A percentile compares a stretch with the other conserved stretches of the same genome.
Conservation (phyloP, 2,113 vertebrate genomes). For the Cyrtonyx montezumae region DNA sequence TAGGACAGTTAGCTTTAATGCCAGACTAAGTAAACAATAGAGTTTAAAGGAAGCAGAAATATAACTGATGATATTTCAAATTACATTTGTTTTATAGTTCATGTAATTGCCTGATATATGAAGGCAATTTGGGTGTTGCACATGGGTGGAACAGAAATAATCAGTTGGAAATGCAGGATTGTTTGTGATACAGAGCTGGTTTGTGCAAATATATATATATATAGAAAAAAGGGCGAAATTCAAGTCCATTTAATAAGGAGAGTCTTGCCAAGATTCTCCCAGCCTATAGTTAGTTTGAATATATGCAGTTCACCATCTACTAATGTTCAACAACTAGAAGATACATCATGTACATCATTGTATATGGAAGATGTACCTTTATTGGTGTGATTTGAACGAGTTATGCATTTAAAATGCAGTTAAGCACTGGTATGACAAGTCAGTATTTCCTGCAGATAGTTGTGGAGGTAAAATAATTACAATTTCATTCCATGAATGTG, state of each 20-base stretch:
- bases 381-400: background rate
- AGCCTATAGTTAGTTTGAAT: background rate
- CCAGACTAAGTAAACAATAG: slow-evolving; percentile 32
- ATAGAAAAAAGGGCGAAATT: background rate
- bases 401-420: background rate
- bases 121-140: slow-evolving; percentile 24
- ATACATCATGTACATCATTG: background rate
- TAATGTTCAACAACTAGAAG: slow-evolving; percentile 3
- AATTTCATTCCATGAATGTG: background rate
- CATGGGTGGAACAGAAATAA: slow-evolving; percentile 28
- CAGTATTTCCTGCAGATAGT: background rate
- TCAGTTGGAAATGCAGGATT: slow-evolving; percentile 59
- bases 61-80: slow-evolving; percentile 16
- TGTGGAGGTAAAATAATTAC: background rate
- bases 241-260: background rate
- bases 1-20: slow-evolving; percentile 47
- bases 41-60: slow-evolving; percentile 50
- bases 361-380: background rate
- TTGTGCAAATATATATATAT: background rate
- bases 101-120: slow-evolving; percentile 30
- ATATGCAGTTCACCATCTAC: background rate
- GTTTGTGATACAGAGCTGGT: slow-evolving; percentile 24
- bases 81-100: slow-evolving; percentile 19
- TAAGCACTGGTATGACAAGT: background rate
- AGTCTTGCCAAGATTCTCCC: background rate